These are phyloP conservation scores for Panagrolaimus sp. DNA, from an alignment of 1,140 invertebrate species.

Conservation along the genomic window DNA sequence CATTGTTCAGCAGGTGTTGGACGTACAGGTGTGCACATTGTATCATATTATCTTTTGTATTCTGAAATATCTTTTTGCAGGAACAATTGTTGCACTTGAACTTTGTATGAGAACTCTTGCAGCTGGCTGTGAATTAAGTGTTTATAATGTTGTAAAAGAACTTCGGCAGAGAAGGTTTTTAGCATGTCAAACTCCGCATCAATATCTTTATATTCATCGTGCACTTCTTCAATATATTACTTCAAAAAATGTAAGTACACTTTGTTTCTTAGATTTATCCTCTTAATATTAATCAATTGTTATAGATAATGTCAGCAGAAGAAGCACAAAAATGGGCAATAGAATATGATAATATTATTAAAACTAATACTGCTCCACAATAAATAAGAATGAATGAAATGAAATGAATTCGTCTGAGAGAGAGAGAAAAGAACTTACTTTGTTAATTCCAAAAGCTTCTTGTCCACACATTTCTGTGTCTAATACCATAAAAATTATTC, in stretches of 20 bases:
- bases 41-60: too few species aligned
- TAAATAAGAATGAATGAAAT: not conserved
- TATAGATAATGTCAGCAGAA: slow-evolving; percentile 20
- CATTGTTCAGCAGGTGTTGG: slow-evolving; percentile 46
- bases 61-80: too few species aligned
- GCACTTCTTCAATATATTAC: slow-evolving; percentile 37
- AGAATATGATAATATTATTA: slow-evolving; percentile 17
- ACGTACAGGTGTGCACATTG: slow-evolving; percentile 35
- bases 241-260: slow-evolving; percentile 40
- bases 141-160: slow-evolving; percentile 43
- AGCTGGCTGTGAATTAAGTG: slow-evolving; percentile 34
- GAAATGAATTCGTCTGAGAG: too few species aligned
- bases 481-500: slow-evolving; percentile 41
- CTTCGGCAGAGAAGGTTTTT: slow-evolving; percentile 31
- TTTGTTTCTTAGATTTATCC: too few species aligned
- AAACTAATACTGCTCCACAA: not conserved
- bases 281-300: slow-evolving; percentile 6
- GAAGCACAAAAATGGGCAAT: slow-evolving; percentile 18
- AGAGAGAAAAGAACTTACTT: slow-evolving; percentile 34
- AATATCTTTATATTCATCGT: slow-evolving; percentile 43
- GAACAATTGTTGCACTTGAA: slow-evolving; percentile 42
- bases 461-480: slow-evolving; percentile 47
- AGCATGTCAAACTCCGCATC: slow-evolving; percentile 47
- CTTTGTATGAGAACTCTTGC: slow-evolving; percentile 29
- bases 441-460: slow-evolving; percentile 31